Conservation (phyloP, 2,888 invertebrate species). For the Epistrophe eligans region DNA sequence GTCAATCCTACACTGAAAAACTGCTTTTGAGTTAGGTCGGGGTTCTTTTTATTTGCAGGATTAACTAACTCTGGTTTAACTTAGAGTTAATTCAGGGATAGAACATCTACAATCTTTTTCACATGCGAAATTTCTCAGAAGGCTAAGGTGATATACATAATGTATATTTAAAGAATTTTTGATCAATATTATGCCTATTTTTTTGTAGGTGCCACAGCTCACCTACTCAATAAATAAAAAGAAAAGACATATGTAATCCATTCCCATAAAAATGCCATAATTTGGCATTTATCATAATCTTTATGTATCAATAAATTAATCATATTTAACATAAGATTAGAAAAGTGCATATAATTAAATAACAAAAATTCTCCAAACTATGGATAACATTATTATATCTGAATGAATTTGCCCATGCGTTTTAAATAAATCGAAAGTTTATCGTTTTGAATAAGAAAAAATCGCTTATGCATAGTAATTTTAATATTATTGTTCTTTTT, state of each 20-base stretch:
- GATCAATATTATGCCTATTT: no score
- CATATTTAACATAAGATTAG: constrained; percentile 12
- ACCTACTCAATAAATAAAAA: background rate
- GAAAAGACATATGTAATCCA: constrained; percentile 2
- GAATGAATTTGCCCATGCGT: constrained; percentile 4
- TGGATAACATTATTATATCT: background rate
- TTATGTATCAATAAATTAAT: background rate
- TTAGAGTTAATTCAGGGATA: no score
- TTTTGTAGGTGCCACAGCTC: background rate
- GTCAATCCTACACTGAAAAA: no score
- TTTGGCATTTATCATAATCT: background rate
- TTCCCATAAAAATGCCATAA: background rate
- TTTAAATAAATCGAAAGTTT: constrained; percentile 25
- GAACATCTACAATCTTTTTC: no score
- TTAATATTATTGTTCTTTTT: constrained; percentile 26
- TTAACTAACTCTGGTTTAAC: no score
- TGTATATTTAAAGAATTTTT: no score
- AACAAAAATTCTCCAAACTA: background rate
- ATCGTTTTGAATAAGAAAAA: background rate
- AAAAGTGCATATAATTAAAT: constrained; percentile 15
- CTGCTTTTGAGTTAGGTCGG: no score
- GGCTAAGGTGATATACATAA: no score
- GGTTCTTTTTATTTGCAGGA: no score
- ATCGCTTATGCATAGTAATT: constrained; percentile 7
- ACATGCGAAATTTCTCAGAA: no score